phyloP scores from a whole-genome alignment of 2,113 vertebrate genomes.

The Prochilodus magdalenae region DNA sequence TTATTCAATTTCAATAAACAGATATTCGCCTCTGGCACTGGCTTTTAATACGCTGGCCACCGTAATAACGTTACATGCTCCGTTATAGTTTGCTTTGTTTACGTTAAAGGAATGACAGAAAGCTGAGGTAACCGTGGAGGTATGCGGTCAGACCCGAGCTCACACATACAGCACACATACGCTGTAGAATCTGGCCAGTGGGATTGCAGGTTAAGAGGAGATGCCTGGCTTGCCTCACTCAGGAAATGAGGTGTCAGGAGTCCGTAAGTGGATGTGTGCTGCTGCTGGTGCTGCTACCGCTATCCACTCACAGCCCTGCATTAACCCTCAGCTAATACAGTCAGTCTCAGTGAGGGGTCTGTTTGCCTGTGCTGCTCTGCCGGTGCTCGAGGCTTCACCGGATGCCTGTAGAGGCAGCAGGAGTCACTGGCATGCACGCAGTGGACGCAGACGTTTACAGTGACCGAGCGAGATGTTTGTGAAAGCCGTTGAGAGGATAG shows the following conservation, averaged over 20 bases:
- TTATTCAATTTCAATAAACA: too few relatives aligned
- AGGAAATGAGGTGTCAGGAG: constrained; percentile 67
- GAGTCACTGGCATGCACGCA: too few relatives aligned
- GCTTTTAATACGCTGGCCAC: neutral
- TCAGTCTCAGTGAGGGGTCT: neutral
- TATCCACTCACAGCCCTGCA: constrained; percentile 52
- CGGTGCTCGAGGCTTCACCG: too few relatives aligned
- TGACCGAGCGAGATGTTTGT: neutral
- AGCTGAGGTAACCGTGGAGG: neutral
- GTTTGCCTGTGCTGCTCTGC: neutral
- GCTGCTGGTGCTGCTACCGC: constrained; percentile 55
- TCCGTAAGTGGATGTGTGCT: constrained; percentile 60
- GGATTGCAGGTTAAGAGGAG: constrained; percentile 56
- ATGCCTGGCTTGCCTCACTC: constrained; percentile 64
- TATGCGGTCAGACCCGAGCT: neutral
- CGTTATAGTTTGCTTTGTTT: neutral
- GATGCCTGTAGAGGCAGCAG: too few relatives aligned
- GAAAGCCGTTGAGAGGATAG: neutral
- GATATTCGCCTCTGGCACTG: neutral
- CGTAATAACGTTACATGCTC: neutral
- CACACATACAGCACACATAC: constrained; percentile 22
- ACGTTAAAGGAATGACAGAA: too few relatives aligned
- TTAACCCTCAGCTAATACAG: neutral
- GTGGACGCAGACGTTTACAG: too few relatives aligned
- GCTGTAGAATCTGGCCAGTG: constrained; percentile 27